These are phyloP conservation scores for Eremophila alpestris DNA, from an alignment of 2,797 vertebrate genomes.

Conservation along the genomic window DNA sequence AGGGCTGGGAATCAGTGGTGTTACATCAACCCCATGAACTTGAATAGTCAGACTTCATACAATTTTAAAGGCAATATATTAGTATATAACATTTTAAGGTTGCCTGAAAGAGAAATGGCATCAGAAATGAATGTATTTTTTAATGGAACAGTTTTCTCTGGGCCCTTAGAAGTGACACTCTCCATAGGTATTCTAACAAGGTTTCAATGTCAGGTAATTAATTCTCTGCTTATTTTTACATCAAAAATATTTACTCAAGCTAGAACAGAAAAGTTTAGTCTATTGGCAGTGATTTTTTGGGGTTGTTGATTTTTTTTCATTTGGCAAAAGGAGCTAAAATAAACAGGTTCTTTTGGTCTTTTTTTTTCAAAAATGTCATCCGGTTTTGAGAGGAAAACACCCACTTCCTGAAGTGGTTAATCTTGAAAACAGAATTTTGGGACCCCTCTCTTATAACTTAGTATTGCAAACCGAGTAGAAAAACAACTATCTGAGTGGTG, in stretches of 20 bases:
- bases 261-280: conserved; percentile 32
- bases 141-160: background rate
- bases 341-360: background rate
- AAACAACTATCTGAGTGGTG: conserved; percentile 10
- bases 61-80: background rate
- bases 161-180: background rate
- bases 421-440: conserved; percentile 32
- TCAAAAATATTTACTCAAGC: conserved; percentile 19
- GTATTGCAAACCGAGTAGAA: conserved; percentile 13
- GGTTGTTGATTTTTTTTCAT: conserved; percentile 1
- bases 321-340: conserved; percentile 38
- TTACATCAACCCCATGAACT: background rate
- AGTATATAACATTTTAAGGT: background rate
- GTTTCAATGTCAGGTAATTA: conserved; percentile 6
- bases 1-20: background rate
- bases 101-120: background rate
- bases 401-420: conserved; percentile 41
- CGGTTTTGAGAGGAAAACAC: background rate
- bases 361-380: background rate
- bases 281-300: background rate
- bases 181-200: background rate
- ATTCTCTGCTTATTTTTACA: conserved; percentile 28
- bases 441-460: background rate
- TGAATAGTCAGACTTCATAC: background rate
- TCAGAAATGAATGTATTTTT: background rate